Evolutionary conservation across 2,888 invertebrate species (phyloP).

Genomic region (Latheticus oryzae): DNA sequence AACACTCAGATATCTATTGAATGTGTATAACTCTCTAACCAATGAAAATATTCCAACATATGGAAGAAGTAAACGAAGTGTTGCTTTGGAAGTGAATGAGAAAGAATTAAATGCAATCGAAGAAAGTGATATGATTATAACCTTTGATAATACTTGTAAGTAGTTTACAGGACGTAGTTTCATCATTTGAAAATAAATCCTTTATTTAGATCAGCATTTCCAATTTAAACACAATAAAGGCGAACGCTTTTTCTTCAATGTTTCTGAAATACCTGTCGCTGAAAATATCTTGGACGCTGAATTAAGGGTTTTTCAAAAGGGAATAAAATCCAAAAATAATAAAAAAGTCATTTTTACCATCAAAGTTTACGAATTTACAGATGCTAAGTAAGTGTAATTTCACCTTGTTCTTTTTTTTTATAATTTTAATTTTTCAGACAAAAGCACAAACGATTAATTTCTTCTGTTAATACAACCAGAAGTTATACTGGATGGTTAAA

Average conservation of each 20-base stretch:
- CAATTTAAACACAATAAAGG: slow-evolving; percentile 82
- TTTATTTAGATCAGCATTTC: neutral
- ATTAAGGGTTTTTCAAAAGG: slow-evolving; percentile 82
- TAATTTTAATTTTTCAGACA: slow-evolving; percentile 67
- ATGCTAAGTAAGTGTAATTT: neutral
- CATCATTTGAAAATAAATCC: no score
- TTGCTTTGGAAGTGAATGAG: slow-evolving; percentile 79
- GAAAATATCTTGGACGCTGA: slow-evolving; percentile 88
- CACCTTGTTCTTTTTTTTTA: neutral
- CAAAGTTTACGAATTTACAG: slow-evolving; percentile 74
- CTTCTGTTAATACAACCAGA: slow-evolving; percentile 81
- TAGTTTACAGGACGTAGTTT: neutral
- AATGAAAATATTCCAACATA: slow-evolving; percentile 69
- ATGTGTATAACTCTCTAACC: slow-evolving; percentile 86
- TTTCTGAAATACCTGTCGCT: slow-evolving; percentile 84
- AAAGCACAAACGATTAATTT: slow-evolving; percentile 78
- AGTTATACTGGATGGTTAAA: slow-evolving; percentile 87
- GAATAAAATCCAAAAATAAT: slow-evolving; percentile 72
- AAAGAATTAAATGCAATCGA: slow-evolving; percentile 87
- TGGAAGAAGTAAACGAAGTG: slow-evolving; percentile 68
- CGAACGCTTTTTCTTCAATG: slow-evolving; percentile 92
- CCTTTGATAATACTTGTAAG: slow-evolving; percentile 91
- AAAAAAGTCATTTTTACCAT: slow-evolving; percentile 71
- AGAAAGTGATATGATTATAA: slow-evolving; percentile 95
- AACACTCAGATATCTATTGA: slow-evolving; percentile 88